Percentiles rank a stretch among this genome's conserved stretches.
These are phyloP conservation scores for Rotaria magnacalcarata DNA, from an alignment of 2,888 invertebrate genomes.

Conservation along the genomic window DNA sequence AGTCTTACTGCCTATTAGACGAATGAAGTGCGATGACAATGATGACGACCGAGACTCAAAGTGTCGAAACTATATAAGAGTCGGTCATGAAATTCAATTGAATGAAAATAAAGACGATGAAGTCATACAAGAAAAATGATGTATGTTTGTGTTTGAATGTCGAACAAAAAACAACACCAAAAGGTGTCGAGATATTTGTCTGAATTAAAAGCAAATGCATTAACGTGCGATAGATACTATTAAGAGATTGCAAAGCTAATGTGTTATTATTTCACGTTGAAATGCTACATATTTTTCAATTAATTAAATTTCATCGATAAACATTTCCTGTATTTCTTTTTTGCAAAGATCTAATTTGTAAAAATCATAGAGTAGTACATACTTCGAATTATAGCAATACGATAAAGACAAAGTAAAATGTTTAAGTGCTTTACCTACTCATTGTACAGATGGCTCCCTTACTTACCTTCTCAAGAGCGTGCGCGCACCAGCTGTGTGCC, in stretches of 20 bases:
- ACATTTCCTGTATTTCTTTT: neutral
- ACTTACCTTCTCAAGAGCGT: neutral
- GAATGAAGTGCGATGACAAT: neutral
- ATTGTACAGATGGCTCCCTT: neutral
- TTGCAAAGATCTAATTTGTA: too few relatives aligned
- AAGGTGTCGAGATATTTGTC: constrained; percentile 8
- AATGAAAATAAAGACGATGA: constrained; percentile 1
- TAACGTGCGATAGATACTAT: neutral
- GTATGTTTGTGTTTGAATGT: neutral
- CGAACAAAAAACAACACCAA: neutral
- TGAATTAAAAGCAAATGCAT: neutral
- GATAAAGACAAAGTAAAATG: neutral
- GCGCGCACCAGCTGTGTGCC: constrained; percentile 1
- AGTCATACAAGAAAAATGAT: neutral
- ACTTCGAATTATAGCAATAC: neutral
- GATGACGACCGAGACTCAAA: neutral
- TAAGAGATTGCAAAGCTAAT: neutral
- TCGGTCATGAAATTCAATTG: constrained; percentile 9
- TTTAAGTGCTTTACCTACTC: neutral
- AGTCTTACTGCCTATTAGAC: neutral
- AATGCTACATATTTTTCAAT: neutral
- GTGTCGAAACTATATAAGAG: neutral
- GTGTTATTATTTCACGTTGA: neutral
- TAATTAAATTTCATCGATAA: neutral
- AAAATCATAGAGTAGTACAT: too few relatives aligned